Evolutionary conservation across 2,113 vertebrate genomes (phyloP).

Genomic region (Nesogale talazaci): DNA sequence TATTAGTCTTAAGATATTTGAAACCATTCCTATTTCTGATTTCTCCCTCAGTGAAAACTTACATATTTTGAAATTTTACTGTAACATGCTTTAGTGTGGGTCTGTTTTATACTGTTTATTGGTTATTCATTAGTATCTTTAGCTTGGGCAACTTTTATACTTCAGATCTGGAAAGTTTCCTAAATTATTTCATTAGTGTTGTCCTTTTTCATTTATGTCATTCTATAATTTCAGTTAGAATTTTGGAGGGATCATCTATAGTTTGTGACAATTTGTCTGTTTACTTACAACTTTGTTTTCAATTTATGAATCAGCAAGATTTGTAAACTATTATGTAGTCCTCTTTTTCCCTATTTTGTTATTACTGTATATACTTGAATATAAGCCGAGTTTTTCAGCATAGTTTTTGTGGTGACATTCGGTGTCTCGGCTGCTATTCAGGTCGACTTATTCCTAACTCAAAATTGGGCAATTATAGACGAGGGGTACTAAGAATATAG

Average conservation of each 20-base stretch:
- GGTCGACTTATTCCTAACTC: too few species aligned
- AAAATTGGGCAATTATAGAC: too few species aligned
- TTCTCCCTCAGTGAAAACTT: not conserved
- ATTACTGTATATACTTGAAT: not conserved
- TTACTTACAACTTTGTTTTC: slow-evolving; percentile 13
- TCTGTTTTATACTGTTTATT: not conserved
- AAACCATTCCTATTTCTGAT: slow-evolving; percentile 23
- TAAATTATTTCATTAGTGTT: slow-evolving; percentile 46
- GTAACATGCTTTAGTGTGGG: not conserved
- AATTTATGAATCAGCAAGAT: not conserved
- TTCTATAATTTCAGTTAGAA: not conserved
- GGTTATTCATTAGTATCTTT: not conserved
- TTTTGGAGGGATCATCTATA: not conserved
- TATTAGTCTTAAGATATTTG: not conserved
- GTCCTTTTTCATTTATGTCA: not conserved
- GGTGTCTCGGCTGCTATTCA: too few species aligned
- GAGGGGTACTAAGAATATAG: too few species aligned
- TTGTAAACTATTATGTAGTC: not conserved
- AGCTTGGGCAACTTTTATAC: not conserved
- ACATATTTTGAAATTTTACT: slow-evolving; percentile 48
- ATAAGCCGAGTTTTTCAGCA: too few species aligned
- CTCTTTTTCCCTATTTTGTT: slow-evolving; percentile 19
- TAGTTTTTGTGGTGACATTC: too few species aligned
- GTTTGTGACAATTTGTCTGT: not conserved
- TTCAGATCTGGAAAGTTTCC: slow-evolving; percentile 4